Conservation (phyloP, 2,113 vertebrate species). For the Solenodon paradoxus region DNA sequence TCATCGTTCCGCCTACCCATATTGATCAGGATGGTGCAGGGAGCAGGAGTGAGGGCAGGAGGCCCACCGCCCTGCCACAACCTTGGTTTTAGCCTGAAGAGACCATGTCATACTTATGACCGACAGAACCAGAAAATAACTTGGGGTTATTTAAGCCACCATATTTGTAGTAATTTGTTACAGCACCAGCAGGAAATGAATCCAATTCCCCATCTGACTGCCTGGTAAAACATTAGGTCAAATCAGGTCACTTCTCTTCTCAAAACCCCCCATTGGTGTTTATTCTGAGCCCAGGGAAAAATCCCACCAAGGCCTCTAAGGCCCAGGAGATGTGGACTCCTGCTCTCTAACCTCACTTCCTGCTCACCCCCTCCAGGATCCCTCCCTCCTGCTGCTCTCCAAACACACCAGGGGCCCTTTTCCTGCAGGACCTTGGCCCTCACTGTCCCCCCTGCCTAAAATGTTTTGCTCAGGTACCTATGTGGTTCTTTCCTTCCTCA, state of each 20-base stretch:
- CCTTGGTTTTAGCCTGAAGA: background rate
- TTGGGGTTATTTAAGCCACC: background rate
- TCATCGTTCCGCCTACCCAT: too few species aligned
- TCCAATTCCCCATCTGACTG: background rate
- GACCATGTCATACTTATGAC: background rate
- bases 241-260: background rate
- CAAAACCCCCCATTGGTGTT: background rate
- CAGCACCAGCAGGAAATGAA: background rate
- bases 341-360: background rate
- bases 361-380: background rate
- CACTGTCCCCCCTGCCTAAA: too few species aligned
- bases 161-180: background rate
- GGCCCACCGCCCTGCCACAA: background rate
- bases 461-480: background rate
- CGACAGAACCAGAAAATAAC: background rate
- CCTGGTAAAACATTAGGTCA: background rate
- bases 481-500: background rate
- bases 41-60: background rate
- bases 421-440: background rate
- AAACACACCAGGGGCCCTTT: background rate
- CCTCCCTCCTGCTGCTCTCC: background rate
- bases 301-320: background rate
- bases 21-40: background rate
- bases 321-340: fast-evolving
- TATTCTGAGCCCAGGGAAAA: background rate